Base-by-base conservation (phyloP, 1,140 invertebrate genomes). In the Hylaeus anthracinus region DNA sequence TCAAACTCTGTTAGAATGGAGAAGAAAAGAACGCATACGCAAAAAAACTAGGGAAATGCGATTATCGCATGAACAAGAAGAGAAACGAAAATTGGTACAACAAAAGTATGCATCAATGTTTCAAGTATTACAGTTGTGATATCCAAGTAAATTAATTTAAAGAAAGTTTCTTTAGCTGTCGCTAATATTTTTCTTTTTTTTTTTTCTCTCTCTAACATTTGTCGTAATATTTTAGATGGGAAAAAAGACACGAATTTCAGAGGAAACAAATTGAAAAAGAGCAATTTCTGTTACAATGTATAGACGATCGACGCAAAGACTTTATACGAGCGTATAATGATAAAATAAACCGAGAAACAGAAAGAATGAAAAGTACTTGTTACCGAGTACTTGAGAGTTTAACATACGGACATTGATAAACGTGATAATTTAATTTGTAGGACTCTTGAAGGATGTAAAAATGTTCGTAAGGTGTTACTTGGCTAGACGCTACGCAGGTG, bases 301-400 rank as follows among this genome's bases (percentile, higher is more conserved):
- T 81, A 15, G 61, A 86, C 26, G 61, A 74, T 26, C 72, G 84
- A 67, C 81, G 90, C 5, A 72, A 85, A 64, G 72, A 80, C n/a
- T 88, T 87, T 72, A 91, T 92, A 76, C 41, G 88, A 61, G 74
- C 84, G 12, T 92, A 92, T 37, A 88, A 88, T 51, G 64, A 86
- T 26, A 88, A 88, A 79, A 82, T 92, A 6, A 63, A 87, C 8
- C 87, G 56, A 60, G 87, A 88, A 77, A 67, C 76, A 48, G 43
- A 72, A 64, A 86, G 71, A 75, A 86, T 89, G 81, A 26, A 88
- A 85, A 83, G 90, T 91, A 86, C 81, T 51, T 55, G 56, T 76
- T 60, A 79, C 26, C 55, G 39, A 53, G n/a, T 69, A 58, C 5
- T 8, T 15, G 48, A 61, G 55, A 48, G 48, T 76, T 39, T 14